Percentiles rank a stretch among this genome's conserved stretches.
phyloP scores from a whole-genome alignment of 2,888 invertebrate genomes.

The Lottia scabra region DNA sequence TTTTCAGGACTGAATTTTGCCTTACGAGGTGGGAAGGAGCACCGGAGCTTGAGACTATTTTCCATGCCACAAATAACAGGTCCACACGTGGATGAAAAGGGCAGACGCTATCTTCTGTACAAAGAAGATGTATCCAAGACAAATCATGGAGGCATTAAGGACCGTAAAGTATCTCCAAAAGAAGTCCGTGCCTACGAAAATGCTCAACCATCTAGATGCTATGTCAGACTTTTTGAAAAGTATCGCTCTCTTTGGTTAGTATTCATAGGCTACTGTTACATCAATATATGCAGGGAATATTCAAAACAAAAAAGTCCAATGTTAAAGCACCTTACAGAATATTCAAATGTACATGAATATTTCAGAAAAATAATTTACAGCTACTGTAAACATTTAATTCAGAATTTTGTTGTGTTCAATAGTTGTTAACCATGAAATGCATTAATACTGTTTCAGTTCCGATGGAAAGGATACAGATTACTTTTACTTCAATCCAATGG shows the following conservation, averaged over 20 bases:
- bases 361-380: too few species aligned
- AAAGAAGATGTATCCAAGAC: constrained; percentile 3
- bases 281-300: too few species aligned
- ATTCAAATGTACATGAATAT: too few species aligned
- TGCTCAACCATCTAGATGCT: not conserved
- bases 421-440: too few species aligned
- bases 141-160: not conserved
- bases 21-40: constrained; percentile 1
- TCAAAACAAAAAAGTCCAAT: too few species aligned
- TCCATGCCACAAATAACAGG: not conserved
- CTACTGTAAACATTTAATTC: too few species aligned
- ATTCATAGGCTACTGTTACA: not conserved
- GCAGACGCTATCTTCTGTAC: not conserved
- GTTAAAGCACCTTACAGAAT: too few species aligned
- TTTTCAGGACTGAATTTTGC: not conserved
- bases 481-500: not conserved
- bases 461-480: not conserved
- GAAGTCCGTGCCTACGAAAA: constrained; percentile 5
- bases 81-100: not conserved
- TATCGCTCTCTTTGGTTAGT: constrained; percentile 5
- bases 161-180: not conserved
- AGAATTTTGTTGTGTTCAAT: too few species aligned
- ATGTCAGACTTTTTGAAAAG: constrained; percentile 5
- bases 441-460: too few species aligned
- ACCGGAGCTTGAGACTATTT: not conserved